Percentiles rank a stretch among this genome's conserved stretches.
Evolutionary conservation across 2,113 vertebrate genomes (phyloP).

Genomic region (Erythrocebus patas): DNA sequence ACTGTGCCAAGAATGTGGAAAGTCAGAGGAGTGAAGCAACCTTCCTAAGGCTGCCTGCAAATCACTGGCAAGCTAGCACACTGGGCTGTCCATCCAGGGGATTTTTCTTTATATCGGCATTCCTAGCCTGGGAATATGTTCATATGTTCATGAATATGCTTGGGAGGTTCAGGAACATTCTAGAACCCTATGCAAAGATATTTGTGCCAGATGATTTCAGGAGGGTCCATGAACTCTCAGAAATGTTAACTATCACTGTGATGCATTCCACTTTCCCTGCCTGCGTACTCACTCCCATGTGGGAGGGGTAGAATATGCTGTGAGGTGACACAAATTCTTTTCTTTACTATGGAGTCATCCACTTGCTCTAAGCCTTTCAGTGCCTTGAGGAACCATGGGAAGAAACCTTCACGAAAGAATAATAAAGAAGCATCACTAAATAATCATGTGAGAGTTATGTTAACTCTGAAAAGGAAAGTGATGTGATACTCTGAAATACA

Average conservation of each 20-base stretch:
- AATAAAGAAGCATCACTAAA: not conserved
- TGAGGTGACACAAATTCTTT: too few species aligned
- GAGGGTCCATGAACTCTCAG: not conserved
- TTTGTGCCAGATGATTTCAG: not conserved
- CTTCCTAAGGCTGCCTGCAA: not conserved
- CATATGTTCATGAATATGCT: not conserved
- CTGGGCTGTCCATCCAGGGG: not conserved
- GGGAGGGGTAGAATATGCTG: not conserved
- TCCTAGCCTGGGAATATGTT: not conserved
- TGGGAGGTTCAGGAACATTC: not conserved
- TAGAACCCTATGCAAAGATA: not conserved
- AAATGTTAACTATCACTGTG: not conserved
- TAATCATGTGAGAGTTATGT: not conserved
- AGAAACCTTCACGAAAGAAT: not conserved
- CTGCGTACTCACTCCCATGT: too few species aligned
- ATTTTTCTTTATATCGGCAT: not conserved
- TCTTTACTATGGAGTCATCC: not conserved
- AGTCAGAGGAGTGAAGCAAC: not conserved
- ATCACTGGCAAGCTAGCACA: not conserved
- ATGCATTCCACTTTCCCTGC: not conserved
- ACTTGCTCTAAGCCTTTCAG: not conserved
- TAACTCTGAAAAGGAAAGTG: not conserved
- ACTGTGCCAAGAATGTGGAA: not conserved
- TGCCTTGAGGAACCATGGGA: not conserved
- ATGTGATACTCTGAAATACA: not conserved